phyloP scores from a whole-genome alignment of 2,113 vertebrate species.

The Protobothrops flavoviridis region DNA sequence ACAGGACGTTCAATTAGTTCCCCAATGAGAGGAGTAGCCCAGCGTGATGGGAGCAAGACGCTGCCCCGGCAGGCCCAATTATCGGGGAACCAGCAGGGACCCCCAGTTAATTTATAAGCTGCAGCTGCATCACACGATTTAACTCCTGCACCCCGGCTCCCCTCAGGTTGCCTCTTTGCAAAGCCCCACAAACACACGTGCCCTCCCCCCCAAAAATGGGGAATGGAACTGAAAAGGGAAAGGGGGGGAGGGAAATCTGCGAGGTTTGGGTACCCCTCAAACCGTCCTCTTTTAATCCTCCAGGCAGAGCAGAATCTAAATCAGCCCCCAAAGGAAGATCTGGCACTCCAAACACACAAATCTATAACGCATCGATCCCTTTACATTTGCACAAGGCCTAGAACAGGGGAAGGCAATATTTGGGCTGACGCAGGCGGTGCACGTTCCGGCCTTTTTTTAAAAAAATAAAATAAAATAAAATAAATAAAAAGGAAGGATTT shows the following conservation, averaged over 20 bases:
- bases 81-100: not conserved
- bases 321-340: not conserved
- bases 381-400: not conserved
- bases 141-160: not conserved
- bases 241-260: not conserved
- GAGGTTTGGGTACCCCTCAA: not conserved
- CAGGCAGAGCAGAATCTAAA: not conserved
- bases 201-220: not conserved
- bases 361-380: not conserved
- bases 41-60: not conserved
- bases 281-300: not conserved
- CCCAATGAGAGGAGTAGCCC: not conserved
- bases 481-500: not conserved
- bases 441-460: not conserved
- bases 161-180: not conserved
- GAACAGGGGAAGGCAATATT: not conserved
- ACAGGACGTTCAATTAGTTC: fast-evolving
- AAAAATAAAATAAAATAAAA: not conserved
- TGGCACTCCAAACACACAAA: not conserved
- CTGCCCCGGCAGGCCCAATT: not conserved
- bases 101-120: not conserved
- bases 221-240: not conserved
- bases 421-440: not conserved
- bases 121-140: fast-evolving
- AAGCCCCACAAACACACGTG: not conserved